Percentiles rank a stretch among this genome's conserved stretches.
Evolutionary conservation across 2,888 invertebrate genomes (phyloP).

Genomic region (Cerceris rybyensis): DNA sequence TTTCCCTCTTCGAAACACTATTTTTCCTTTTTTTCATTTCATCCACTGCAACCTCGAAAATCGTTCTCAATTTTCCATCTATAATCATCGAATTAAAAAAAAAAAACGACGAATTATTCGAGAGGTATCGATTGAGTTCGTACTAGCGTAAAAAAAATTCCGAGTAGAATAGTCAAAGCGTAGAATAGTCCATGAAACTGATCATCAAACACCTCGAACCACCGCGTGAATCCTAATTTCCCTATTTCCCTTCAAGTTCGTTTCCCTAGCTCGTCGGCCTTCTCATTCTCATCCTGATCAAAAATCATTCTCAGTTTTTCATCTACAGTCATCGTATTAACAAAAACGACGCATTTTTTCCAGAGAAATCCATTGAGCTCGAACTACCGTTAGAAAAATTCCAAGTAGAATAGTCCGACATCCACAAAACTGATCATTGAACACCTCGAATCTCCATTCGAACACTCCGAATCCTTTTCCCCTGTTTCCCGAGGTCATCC

Average conservation of each 20-base stretch:
- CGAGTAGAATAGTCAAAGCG: not conserved
- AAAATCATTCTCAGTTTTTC: too few relatives aligned
- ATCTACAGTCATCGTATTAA: too few relatives aligned
- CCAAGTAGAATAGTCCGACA: not conserved
- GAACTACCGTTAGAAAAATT: not conserved
- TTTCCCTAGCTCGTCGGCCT: not conserved
- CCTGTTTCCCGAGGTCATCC: not conserved
- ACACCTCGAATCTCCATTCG: constrained; percentile 19
- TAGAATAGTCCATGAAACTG: not conserved
- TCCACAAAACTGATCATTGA: not conserved
- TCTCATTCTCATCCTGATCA: too few relatives aligned
- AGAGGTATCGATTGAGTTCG: not conserved
- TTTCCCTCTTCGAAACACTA: too few relatives aligned
- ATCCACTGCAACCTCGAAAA: too few relatives aligned
- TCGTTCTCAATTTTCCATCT: too few relatives aligned
- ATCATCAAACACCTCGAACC: constrained; percentile 22
- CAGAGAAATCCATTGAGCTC: not conserved
- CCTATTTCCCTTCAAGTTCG: too few relatives aligned
- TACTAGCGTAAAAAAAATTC: not conserved
- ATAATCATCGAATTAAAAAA: too few relatives aligned
- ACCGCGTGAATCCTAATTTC: constrained; percentile 27
- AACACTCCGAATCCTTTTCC: constrained; percentile 30
- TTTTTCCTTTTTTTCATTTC: too few relatives aligned
- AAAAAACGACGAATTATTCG: too few relatives aligned
- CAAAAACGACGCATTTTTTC: too few relatives aligned